A percentile compares a stretch with the other conserved stretches of the same genome.
phyloP scores from a whole-genome alignment of 2,113 vertebrate genomes.

The Otis tarda region DNA sequence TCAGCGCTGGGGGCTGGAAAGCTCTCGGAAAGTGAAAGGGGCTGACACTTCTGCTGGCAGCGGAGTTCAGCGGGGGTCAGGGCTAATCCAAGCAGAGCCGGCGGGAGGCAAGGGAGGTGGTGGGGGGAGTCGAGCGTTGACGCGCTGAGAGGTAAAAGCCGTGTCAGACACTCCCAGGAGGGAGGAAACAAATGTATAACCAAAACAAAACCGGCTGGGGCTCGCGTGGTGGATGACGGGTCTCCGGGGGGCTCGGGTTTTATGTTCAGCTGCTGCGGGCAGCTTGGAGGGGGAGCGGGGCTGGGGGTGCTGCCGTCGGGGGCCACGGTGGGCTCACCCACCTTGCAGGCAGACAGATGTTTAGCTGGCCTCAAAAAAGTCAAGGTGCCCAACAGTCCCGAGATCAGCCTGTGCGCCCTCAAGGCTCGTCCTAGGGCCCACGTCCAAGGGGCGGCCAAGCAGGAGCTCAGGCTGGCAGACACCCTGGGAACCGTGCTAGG shows the following conservation, averaged over 20 bases:
- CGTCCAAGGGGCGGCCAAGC: not conserved
- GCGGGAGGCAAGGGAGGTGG: not conserved
- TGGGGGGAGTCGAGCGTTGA: not conserved
- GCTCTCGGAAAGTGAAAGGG: conserved; percentile 34
- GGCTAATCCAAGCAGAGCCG: conserved; percentile 49
- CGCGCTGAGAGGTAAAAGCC: conserved; percentile 57
- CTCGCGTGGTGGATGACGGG: not conserved
- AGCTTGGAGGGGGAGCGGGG: fast-evolving
- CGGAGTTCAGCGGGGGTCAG: conserved; percentile 47
- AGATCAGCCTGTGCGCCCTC: fast-evolving
- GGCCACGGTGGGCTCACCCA: fast-evolving
- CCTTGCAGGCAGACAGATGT: not conserved
- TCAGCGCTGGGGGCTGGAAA: not conserved
- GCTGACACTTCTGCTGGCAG: conserved; percentile 38
- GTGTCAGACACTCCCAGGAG: conserved; percentile 58
- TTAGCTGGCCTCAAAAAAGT: not conserved
- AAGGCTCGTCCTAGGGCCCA: not conserved
- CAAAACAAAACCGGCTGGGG: conserved; percentile 53
- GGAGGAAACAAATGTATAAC: conserved; percentile 59
- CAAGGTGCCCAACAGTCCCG: not conserved
- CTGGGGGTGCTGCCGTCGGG: not conserved
- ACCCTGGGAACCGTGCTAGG: not conserved
- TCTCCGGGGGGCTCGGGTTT: not conserved
- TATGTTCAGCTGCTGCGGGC: not conserved
- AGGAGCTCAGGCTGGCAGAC: not conserved